Base-by-base conservation (phyloP, 2,888 invertebrate species). In the Mechanitis messenoides region DNA sequence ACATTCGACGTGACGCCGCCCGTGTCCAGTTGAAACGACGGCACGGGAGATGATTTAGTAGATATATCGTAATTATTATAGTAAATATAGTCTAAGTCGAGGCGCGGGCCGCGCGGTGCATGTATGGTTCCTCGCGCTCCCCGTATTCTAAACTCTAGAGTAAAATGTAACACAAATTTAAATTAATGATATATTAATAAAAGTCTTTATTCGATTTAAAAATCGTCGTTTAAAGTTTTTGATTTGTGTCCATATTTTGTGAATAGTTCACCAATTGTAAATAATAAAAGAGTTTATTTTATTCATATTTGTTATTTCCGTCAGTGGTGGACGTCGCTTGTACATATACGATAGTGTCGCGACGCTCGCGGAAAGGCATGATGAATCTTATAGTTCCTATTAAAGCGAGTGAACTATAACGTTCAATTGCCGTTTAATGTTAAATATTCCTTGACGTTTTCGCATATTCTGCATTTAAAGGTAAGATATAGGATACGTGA, bases 381-480 rank as follows among this genome's bases (percentile, higher is more conserved):
- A 84, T 89, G 88, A 88, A 90, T 90, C 79, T 90, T 90, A 90
- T 90, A 90, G 90, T 90, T 90, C 90, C 90, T 90, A 90, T 84
- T 79, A 81, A 85, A 85, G 88, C 87, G 87, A 88, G 87, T 79
- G 88, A 88, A 88, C 90, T 90, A 90, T 90, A 90, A 87, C 83
- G 87, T 90, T 90, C 90, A 87, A 86, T 86, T 88, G 89, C 88
- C 89, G 85, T 84, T 83, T 81, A 86, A 78, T 87, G 84, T 86
- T 87, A 87, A 80, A 81, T 85, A 88, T 88, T 89, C 87, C 87
- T 89, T 88, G 79, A 87, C 83, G 80, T 85, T 89, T 87, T 89
- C 87, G 87, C 87, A 87, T 87, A 87, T 85, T 86, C 86, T 90
- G 90, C 90, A 90, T 90, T 90, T 90, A 85, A 82, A 77, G 74